phyloP scores from a whole-genome alignment of 2,797 vertebrate genomes.

The Tamandua tetradactyla region DNA sequence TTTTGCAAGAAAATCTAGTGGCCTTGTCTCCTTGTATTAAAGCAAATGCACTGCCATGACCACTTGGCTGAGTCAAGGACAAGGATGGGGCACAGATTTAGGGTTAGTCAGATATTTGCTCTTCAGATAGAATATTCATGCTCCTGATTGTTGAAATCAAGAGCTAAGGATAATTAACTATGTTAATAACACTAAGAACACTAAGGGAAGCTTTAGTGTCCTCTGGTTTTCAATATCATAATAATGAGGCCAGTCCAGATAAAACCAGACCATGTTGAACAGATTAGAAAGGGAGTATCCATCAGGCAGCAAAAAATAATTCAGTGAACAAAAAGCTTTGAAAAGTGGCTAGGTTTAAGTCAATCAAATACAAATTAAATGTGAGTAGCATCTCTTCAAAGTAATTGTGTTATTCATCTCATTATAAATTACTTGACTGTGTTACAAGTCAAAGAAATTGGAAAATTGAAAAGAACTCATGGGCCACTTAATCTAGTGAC shows the following conservation, averaged over 20 bases:
- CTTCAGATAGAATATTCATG: background rate
- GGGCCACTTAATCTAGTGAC: background rate
- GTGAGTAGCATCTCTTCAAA: background rate
- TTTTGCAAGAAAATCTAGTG: background rate
- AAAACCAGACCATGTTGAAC: background rate
- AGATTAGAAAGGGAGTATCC: background rate
- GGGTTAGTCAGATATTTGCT: background rate
- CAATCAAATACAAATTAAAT: constrained; percentile 42
- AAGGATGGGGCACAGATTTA: background rate
- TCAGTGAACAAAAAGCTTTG: background rate
- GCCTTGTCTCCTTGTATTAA: background rate
- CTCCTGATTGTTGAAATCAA: background rate
- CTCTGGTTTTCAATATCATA: background rate
- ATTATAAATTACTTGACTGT: constrained; percentile 47
- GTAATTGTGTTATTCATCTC: constrained; percentile 3
- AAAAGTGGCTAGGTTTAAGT: background rate
- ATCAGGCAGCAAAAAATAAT: background rate
- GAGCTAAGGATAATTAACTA: background rate
- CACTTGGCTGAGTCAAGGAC: too few relatives aligned
- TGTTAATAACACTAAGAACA: background rate
- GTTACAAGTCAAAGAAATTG: constrained; percentile 48
- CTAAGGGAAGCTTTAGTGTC: background rate
- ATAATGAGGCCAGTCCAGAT: background rate
- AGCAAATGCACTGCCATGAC: background rate
- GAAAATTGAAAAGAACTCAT: constrained; percentile 23